phyloP scores from a whole-genome alignment of 2,888 invertebrate genomes.

The Punctoribates punctum region DNA sequence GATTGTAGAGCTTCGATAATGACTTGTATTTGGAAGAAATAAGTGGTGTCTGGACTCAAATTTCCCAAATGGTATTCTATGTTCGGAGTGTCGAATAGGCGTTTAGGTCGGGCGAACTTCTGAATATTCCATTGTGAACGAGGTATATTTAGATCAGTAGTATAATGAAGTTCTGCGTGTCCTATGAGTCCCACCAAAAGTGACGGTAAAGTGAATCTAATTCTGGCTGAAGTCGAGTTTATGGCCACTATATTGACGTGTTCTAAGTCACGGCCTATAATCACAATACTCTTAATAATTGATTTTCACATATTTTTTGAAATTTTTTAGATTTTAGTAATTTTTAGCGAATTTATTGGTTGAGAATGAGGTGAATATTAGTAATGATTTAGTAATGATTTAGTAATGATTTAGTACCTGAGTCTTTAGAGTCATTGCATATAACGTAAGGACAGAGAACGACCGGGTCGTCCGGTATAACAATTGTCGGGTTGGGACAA shows the following conservation, averaged over 20 bases:
- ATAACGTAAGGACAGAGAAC: slow-evolving; percentile 48
- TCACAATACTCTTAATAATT: not conserved
- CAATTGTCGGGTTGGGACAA: slow-evolving; percentile 46
- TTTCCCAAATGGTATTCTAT: slow-evolving; percentile 76
- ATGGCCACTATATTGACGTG: slow-evolving; percentile 60
- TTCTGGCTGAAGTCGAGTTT: slow-evolving; percentile 71
- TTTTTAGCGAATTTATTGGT: not conserved
- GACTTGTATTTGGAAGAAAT: slow-evolving; percentile 75
- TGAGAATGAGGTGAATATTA: not conserved
- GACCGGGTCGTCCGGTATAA: slow-evolving; percentile 48
- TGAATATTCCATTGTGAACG: slow-evolving; percentile 67
- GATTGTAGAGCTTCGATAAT: slow-evolving; percentile 71
- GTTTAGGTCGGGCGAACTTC: slow-evolving; percentile 80
- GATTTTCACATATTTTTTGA: not conserved
- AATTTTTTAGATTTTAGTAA: not conserved
- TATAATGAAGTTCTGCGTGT: slow-evolving; percentile 79
- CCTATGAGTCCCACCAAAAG: slow-evolving; percentile 80
- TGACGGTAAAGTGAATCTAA: slow-evolving; percentile 75
- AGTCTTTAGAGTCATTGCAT: slow-evolving; percentile 47
- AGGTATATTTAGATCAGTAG: slow-evolving; percentile 58
- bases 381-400: too few relatives aligned
- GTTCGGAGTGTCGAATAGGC: slow-evolving; percentile 77
- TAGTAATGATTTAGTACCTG: slow-evolving; percentile 46
- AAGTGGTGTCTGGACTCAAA: slow-evolving; percentile 71
- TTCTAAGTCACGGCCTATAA: slow-evolving; percentile 48